Base-by-base conservation (phyloP, 2,888 invertebrate species). In the Brenthis hecate region DNA sequence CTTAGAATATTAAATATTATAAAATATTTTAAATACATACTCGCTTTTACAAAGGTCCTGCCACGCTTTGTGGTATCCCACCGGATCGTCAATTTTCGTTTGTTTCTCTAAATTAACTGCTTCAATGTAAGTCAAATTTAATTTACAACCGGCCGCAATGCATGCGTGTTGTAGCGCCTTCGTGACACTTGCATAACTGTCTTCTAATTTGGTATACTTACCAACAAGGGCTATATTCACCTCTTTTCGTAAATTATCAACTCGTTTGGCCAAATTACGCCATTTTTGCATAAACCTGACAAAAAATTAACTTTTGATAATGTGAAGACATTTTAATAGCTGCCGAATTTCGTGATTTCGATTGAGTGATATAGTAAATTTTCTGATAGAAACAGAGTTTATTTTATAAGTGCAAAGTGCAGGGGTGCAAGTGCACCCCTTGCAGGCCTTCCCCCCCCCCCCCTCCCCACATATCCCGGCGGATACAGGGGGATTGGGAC, bases 81-180 rank as follows among this genome's bases (percentile, higher is more conserved):
- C 96, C 0, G 98, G 98, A 81, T 97, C 94, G 43, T 94, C 94
- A 16, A 94, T 89, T 78, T 96, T 94, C 67, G 95, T 96, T 61
- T 94, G 94, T 71, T 94, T 93, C 85, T 99, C 99, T 76, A 99
- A 92, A 85, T 97, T 96, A 2, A 96, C 97, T 0, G 99, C 97
- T 82, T 99, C 98, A 72, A 99, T 97, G 81, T 97, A 99, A 82
- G 97, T 96, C 50, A 99, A 92, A 76, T 96, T 96, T 0, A 99
- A 93, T 86, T 96, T 97, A 77, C 96, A 96, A 6, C 97, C 97
- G 54, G 95, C 95, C 63, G 96, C 96, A 60, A 98, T 95, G 1
- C 98, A 95, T 0, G 99, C 98, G 86, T 99, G 99, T 77, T 98
- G 96, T 56, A 99, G 86, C 0, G 99, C 97, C 89, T 99, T 99